A percentile compares a stretch with the other conserved stretches of the same genome.
Conservation (phyloP, 2,113 vertebrate genomes). For the Myotis brandtii region DNA sequence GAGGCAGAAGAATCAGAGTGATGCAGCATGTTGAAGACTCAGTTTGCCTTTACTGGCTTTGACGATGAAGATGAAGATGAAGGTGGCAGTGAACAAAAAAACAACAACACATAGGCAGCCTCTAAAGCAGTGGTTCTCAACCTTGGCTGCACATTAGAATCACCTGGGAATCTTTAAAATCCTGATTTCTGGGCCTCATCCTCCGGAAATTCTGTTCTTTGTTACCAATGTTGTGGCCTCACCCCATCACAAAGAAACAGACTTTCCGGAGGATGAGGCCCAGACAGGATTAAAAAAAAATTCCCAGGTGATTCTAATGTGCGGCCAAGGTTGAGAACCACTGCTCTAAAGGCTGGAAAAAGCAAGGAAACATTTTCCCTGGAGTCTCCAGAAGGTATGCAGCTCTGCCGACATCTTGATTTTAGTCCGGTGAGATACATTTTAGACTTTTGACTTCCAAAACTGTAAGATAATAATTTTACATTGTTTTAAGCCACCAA, state of each 20-base stretch:
- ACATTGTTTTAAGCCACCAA: constrained; percentile 5
- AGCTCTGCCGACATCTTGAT: neutral
- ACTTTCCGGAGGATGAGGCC: too few species aligned
- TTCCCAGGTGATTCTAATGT: too few species aligned
- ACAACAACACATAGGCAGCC: neutral
- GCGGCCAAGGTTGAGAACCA: too few species aligned
- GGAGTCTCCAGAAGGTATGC: neutral
- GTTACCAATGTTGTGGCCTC: too few species aligned
- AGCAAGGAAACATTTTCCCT: neutral
- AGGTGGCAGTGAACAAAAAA: neutral
- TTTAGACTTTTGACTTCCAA: neutral
- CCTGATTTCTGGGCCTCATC: too few species aligned
- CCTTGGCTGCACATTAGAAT: too few species aligned
- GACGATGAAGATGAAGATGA: constrained; percentile 24
- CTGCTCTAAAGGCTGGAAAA: neutral
- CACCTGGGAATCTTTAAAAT: too few species aligned
- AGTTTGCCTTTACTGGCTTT: neutral
- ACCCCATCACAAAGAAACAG: too few species aligned
- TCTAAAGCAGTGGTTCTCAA: neutral
- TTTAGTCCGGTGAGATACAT: neutral
- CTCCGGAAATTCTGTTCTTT: too few species aligned
- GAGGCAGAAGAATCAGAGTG: neutral
- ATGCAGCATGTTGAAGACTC: neutral
- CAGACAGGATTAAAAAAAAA: too few species aligned
- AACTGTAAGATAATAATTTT: constrained; percentile 11